A percentile compares a stretch with the other conserved stretches of the same genome.
Conservation (phyloP, 1,140 invertebrate genomes). For the Caenorhabditis tropicalis region DNA sequence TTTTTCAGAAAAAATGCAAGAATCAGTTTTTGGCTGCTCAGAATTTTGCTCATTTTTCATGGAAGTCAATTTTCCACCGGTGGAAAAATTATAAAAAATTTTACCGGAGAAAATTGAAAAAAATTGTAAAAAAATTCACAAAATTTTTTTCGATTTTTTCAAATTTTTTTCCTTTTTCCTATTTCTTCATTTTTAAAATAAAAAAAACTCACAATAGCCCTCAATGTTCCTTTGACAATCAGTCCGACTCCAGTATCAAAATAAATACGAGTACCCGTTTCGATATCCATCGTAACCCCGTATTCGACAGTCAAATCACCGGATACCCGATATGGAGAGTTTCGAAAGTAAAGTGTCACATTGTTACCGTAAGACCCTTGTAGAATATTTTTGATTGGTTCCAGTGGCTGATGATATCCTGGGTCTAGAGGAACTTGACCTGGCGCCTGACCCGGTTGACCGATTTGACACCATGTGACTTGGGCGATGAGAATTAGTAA, state of each 20-base stretch:
- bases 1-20: too few species aligned
- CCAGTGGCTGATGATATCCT: slow-evolving; percentile 55
- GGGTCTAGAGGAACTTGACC: slow-evolving; percentile 20
- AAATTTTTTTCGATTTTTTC: too few species aligned
- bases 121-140: too few species aligned
- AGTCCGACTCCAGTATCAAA: slow-evolving; percentile 71
- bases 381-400: slow-evolving; percentile 67
- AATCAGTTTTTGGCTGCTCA: too few species aligned
- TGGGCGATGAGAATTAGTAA: background rate
- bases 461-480: slow-evolving; percentile 22
- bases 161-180: background rate
- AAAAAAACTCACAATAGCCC: slow-evolving; percentile 64
- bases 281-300: slow-evolving; percentile 62
- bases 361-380: slow-evolving; percentile 68
- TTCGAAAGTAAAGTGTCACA: slow-evolving; percentile 70
- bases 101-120: too few species aligned
- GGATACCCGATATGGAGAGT: slow-evolving; percentile 67
- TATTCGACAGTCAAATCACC: slow-evolving; percentile 40
- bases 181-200: background rate
- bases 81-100: too few species aligned
- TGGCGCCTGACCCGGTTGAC: slow-evolving; percentile 9
- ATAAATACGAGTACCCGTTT: slow-evolving; percentile 71
- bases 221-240: slow-evolving; percentile 67
- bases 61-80: too few species aligned
- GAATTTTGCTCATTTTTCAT: too few species aligned